These are phyloP conservation scores for Brenthis daphne DNA, from an alignment of 2,888 invertebrate species.

Conservation along the genomic window DNA sequence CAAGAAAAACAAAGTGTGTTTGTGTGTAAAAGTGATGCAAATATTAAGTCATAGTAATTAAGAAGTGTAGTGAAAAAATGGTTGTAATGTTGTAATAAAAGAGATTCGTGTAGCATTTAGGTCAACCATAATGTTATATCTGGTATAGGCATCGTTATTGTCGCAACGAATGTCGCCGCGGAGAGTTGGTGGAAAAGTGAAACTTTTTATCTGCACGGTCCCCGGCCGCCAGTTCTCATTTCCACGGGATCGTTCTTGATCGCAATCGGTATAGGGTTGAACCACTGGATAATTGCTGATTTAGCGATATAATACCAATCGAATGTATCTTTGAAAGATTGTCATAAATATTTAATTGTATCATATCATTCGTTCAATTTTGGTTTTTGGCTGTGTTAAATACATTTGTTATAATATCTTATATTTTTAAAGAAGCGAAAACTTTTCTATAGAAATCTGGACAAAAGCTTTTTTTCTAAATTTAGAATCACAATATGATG, in stretches of 20 bases:
- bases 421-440: neutral
- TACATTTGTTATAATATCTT: neutral
- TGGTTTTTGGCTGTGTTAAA: neutral
- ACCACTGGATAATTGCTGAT: constrained; percentile 58
- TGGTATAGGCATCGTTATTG: constrained; percentile 68
- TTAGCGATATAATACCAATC: constrained; percentile 42
- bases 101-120: constrained; percentile 43
- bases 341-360: neutral
- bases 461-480: no score
- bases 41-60: no score
- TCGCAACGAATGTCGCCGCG: constrained; percentile 65
- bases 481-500: no score
- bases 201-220: constrained; percentile 77
- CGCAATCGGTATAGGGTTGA: constrained; percentile 63
- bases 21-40: no score
- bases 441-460: no score
- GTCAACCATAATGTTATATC: constrained; percentile 59
- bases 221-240: constrained; percentile 73
- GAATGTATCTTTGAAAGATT: constrained; percentile 14
- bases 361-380: neutral
- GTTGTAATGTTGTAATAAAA: no score
- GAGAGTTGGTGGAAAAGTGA: constrained; percentile 75
- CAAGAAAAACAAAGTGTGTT: neutral
- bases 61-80: no score
- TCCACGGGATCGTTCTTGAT: constrained; percentile 71